phyloP scores from a whole-genome alignment of 2,888 invertebrate species.

The Cerceris ruficornis region DNA sequence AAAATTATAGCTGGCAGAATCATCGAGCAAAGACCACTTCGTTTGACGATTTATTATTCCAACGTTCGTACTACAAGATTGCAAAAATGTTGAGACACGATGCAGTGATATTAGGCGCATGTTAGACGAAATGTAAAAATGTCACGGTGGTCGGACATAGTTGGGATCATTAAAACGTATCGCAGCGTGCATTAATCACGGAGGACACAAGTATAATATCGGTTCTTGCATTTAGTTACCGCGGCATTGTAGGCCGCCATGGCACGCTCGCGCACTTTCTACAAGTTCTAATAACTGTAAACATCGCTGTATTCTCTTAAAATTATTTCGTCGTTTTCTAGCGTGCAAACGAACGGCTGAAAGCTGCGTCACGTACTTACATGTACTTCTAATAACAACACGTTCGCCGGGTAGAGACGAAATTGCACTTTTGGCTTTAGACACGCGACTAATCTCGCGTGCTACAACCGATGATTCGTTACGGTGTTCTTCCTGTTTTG shows the following conservation, averaged over 20 bases:
- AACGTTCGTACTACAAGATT: conserved; percentile 8
- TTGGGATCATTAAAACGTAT: not conserved
- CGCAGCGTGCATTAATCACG: conserved; percentile 23
- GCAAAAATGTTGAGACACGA: conserved; percentile 10
- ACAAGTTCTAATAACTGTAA: conserved; percentile 41
- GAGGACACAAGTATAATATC: conserved; percentile 6
- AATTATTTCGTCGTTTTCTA: conserved; percentile 17
- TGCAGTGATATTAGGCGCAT: conserved; percentile 29
- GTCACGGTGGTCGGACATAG: not conserved
- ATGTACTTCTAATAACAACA: conserved; percentile 33
- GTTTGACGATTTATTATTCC: conserved; percentile 33
- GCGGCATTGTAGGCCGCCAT: conserved; percentile 6
- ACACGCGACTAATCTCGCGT: conserved; percentile 22
- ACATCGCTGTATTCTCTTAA: conserved; percentile 18
- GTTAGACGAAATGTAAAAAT: conserved; percentile 13
- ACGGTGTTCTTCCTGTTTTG: conserved; percentile 1
- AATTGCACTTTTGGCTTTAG: conserved; percentile 10
- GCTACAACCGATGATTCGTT: not conserved
- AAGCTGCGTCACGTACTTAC: conserved; percentile 24
- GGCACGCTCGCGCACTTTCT: conserved; percentile 14
- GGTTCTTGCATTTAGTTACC: conserved; percentile 3
- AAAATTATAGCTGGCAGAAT: conserved; percentile 13
- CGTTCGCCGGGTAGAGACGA: not conserved
- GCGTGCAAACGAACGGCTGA: conserved; percentile 4
- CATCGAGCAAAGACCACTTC: conserved; percentile 9